A percentile compares a stretch with the other conserved stretches of the same genome.
Evolutionary conservation across 2,113 vertebrate genomes (phyloP).

Genomic region (Planiliza haematocheilus): DNA sequence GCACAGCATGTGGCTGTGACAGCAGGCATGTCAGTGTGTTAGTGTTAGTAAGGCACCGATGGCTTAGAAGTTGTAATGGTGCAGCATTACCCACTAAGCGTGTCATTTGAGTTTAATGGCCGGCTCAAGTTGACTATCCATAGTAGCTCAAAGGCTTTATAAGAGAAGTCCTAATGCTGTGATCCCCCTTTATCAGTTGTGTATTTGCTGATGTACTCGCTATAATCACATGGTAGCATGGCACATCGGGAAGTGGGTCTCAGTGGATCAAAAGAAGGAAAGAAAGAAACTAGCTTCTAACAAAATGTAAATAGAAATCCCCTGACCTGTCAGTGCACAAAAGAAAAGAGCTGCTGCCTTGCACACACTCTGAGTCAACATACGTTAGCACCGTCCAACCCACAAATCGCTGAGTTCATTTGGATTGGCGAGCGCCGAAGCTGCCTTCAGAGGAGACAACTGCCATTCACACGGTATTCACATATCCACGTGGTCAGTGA

Average conservation of each 20-base stretch:
- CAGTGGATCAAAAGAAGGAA: background rate
- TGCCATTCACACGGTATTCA: slow-evolving; percentile 36
- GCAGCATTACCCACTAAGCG: background rate
- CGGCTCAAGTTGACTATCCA: background rate
- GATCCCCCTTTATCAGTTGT: slow-evolving; percentile 18
- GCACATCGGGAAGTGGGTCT: slow-evolving; percentile 10
- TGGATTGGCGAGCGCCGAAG: slow-evolving; percentile 29
- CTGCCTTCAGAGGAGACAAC: slow-evolving; percentile 26
- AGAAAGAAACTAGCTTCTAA: slow-evolving; percentile 10
- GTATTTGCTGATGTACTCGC: slow-evolving; percentile 15
- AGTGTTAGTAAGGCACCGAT: background rate
- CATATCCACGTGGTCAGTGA: slow-evolving; percentile 41
- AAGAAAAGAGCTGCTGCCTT: slow-evolving; percentile 28
- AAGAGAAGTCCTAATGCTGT: background rate
- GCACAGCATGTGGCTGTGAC: too few relatives aligned
- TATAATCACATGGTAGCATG: slow-evolving; percentile 2
- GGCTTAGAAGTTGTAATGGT: background rate
- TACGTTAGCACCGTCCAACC: slow-evolving; percentile 31
- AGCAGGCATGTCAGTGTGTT: background rate
- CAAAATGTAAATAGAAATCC: slow-evolving; percentile 35
- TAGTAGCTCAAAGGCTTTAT: background rate
- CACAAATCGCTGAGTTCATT: slow-evolving; percentile 59
- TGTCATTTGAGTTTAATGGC: background rate
- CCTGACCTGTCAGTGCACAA: slow-evolving; percentile 8
- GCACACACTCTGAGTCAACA: slow-evolving; percentile 40